Evolutionary conservation across 2,113 vertebrate genomes (phyloP), one percentile per base, ranked within the genome.

Genomic region (Penelope pileata): DNA sequence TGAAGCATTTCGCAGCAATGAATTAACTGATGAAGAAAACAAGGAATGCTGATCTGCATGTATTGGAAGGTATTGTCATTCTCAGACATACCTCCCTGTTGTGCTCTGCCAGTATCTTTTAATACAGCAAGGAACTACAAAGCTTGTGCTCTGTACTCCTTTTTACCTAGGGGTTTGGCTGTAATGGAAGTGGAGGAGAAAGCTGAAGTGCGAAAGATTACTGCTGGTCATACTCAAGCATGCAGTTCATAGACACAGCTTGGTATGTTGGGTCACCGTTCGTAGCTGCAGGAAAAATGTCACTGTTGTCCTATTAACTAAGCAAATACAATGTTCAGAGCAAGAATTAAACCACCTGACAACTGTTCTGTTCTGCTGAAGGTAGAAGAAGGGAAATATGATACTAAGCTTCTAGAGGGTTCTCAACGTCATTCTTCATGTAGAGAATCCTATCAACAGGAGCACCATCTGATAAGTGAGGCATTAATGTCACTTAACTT

Each of bases 241-340:
- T 16, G 9, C 5, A 2, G 10, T 69, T 80, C 8, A 15, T n/a
- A 34, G 21, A 3, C 4, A 27, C 23, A 69, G 0, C 27, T 69
- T 56, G 8, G 26, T 70, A 1, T 36, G 29, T 29, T 62, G 21
- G 4, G 40, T 17, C 24, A 43, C 1, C 1, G 1, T 10, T 43
- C 12, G 15, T 38, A 53, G 29, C 22, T 60, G 32, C 42, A 62
- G 7, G 40, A n/a, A n/a, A 69, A 51, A 10, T 77, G 48, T n/a
- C 30, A 30, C 29, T 32, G 29, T 54, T 54, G 16, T 30, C 29
- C 17, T 54, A 18, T 54, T 54, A 32, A 17, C 16, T 54, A 18
- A 54, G 53, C 29, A 30, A 18, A 7, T 12, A 59, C 43, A 10
- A 5, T 67, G 6, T 21, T 70, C 26, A 9, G 10, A 50, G 19